Evolutionary conservation across 2,888 invertebrate species (phyloP).

Genomic region (Trachelus iudaicus): DNA sequence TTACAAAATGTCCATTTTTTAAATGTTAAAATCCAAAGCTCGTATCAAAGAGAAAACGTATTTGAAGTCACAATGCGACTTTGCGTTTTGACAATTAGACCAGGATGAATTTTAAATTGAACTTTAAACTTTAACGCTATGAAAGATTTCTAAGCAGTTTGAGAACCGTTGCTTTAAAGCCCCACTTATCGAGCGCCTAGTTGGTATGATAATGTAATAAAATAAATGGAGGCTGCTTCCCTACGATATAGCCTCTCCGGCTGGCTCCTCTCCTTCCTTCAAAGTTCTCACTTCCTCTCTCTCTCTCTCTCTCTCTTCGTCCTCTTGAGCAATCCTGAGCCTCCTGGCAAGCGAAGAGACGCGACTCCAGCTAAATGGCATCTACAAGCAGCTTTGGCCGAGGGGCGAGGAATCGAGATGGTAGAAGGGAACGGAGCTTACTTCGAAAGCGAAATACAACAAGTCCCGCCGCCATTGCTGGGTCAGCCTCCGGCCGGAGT

Average conservation of each 20-base stretch:
- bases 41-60: too few species aligned
- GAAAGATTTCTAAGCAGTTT: conserved; percentile 32
- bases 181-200: conserved; percentile 62
- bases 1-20: too few species aligned
- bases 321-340: conserved; percentile 4
- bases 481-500: conserved; percentile 58
- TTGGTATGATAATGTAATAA: conserved; percentile 67
- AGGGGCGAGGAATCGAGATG: conserved; percentile 34
- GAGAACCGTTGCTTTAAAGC: conserved; percentile 59
- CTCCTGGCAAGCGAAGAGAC: neutral
- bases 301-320: conserved; percentile 10
- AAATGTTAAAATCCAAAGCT: too few species aligned
- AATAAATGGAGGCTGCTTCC: conserved; percentile 62
- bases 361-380: too few species aligned
- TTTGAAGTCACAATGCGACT: too few species aligned
- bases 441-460: conserved; percentile 64
- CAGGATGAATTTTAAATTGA: neutral
- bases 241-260: conserved; percentile 41
- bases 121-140: neutral
- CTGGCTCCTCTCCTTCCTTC: neutral
- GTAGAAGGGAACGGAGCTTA: conserved; percentile 48
- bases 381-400: neutral
- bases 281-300: neutral
- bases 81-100: too few species aligned
- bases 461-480: conserved; percentile 65